Evolutionary conservation across 2,888 invertebrate genomes (phyloP), one percentile per base, ranked within the genome.

Genomic region (Hecatera dysodea): DNA sequence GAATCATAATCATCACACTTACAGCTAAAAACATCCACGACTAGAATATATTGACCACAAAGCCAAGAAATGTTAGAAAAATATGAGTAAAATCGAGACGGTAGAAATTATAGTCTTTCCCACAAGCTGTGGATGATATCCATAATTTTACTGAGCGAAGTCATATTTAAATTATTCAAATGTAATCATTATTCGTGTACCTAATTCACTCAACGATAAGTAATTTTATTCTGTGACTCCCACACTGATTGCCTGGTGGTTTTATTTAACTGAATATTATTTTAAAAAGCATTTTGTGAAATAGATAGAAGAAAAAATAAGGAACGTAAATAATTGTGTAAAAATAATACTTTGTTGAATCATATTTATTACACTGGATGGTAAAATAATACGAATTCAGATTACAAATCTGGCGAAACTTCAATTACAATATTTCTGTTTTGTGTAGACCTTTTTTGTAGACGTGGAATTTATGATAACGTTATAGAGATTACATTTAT

Each of bases 91-190:
- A 29, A n/a, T n/a, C n/a, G n/a, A n/a, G n/a, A 53, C 12, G 12
- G 12, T 8, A 19, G 6, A 46, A 48, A 46, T 29, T 48, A n/a
- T 29, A 50, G 5, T 33, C 0, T 17, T 22, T 57, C 4, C 39
- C n/a, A 42, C n/a, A n/a, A 50, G 5, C 29, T 52, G 8, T 33
- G 1, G 4, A 33, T 42, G 33, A n/a, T 27, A 56, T 39, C 15
- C 33, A 7, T 48, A 71, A n/a, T 44, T 44, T 17, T 15, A 46
- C 39, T 22, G 19, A 33, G 4, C 12, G 19, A 15, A 60, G 22
- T n/a, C 19, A 42, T 61, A 44, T 42, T 29, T 39, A 44, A 56
- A 61, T 64, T 46, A 62, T 67, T 57, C 57, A 57, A 39, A 48
- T 42, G 33, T 62, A 39, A 61, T 52, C 19, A 52, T 61, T 60